Evolutionary conservation across 2,113 vertebrate genomes (phyloP), one percentile per base, ranked within the genome.

Genomic region (Alouatta palliata): DNA sequence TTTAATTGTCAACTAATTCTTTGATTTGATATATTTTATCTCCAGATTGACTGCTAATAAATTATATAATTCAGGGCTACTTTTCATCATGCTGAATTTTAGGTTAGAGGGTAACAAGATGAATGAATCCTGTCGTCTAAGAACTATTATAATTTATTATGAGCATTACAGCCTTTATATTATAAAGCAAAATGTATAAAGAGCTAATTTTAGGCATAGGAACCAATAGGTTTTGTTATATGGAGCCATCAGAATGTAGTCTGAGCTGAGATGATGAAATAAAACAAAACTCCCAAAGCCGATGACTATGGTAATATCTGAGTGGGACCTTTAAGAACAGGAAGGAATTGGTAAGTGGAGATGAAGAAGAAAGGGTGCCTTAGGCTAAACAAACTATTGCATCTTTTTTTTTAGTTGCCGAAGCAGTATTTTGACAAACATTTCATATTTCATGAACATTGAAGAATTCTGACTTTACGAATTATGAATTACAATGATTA

Each of bases 21-120:
- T 97, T 87, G 19, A 49, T 64, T 91, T 91, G 49, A 17, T 71
- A 12, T 87, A 66, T 84, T 97, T 90, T 93, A 6, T 20, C 11
- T 85, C 27, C 21, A 77, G 37, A 75, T 95, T 97, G 81, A 61
- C 32, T 95, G 49, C 25, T 91, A 96, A 92, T 87, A 87, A 92
- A n/a, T 91, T 4, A 49, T 73, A 81, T 79, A 93, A 64, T 86
- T 91, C 35, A 96, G 82, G 76, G n/a, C 58, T 88, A 11, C 45
- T 94, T 96, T 94, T 88, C 25, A 43, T 94, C 45, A 43, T 89
- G 23, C 40, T 91, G 20, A 91, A 19, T 77, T 90, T 95, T 91
- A 94, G 76, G 27, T 96, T 90, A 43, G 64, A 9, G 37, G 9
- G 12, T 82, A 89, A 68, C 17, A 85, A 87, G 25, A 77, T 82